phyloP scores from a whole-genome alignment of 2,113 vertebrate species.

The Danionella cerebrum region DNA sequence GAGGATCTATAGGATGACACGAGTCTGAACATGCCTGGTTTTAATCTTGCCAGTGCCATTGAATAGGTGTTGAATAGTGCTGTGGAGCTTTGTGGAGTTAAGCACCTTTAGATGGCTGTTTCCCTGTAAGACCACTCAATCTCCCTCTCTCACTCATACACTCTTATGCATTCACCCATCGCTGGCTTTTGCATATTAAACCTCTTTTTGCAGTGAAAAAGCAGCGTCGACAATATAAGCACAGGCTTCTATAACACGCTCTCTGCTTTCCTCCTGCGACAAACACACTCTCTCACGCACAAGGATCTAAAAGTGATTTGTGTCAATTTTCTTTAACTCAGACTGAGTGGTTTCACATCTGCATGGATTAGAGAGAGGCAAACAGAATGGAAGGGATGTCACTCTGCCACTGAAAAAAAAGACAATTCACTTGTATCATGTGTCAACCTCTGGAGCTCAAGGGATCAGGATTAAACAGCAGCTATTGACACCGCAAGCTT shows the following conservation, averaged over 20 bases:
- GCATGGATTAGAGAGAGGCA: slow-evolving; percentile 14
- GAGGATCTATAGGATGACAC: background rate
- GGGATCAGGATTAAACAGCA: slow-evolving; percentile 33
- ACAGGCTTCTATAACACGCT: slow-evolving; percentile 23
- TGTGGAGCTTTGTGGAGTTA: slow-evolving; percentile 16
- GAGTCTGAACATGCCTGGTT: background rate
- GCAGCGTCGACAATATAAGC: slow-evolving; percentile 10
- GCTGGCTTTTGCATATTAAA: slow-evolving; percentile 19
- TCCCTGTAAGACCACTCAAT: slow-evolving; percentile 12
- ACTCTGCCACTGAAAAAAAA: slow-evolving; percentile 31
- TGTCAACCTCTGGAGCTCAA: slow-evolving; percentile 20
- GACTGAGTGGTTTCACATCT: slow-evolving; percentile 30
- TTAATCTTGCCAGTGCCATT: slow-evolving; percentile 14
- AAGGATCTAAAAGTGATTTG: slow-evolving; percentile 27
- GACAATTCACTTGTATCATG: slow-evolving; percentile 26
- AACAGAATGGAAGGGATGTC: slow-evolving; percentile 19
- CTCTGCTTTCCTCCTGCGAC: slow-evolving; percentile 2
- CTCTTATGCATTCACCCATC: slow-evolving; percentile 2
- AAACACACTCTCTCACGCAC: background rate
- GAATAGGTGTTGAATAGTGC: slow-evolving; percentile 20
- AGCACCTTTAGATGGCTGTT: slow-evolving; percentile 18
- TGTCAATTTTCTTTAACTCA: slow-evolving; percentile 33
- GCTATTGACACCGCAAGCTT: slow-evolving; percentile 20
- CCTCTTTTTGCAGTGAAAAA: slow-evolving; percentile 11
- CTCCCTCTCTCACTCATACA: background rate